A percentile compares a stretch with the other conserved stretches of the same genome.
Evolutionary conservation across 2,888 invertebrate genomes (phyloP).

Genomic region (Tiliacea aurago): DNA sequence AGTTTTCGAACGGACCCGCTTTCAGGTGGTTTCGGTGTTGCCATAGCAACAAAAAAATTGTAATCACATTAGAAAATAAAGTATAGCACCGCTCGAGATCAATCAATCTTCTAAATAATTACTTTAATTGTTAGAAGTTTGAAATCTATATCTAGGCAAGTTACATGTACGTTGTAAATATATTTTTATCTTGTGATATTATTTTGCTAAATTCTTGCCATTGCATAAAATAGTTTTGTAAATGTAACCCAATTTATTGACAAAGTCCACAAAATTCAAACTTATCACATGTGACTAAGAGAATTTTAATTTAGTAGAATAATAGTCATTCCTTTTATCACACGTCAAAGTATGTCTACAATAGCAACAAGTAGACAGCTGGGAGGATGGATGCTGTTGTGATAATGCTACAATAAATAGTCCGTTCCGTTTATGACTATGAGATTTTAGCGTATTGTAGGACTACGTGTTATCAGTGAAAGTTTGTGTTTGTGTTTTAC

Average conservation of each 20-base stretch:
- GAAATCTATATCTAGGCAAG: not conserved
- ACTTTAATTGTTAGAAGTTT: not conserved
- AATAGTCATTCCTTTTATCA: constrained; percentile 80
- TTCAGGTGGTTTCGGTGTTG: constrained; percentile 58
- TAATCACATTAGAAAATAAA: not conserved
- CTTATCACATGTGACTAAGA: constrained; percentile 25
- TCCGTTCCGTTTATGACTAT: constrained; percentile 79
- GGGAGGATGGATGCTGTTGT: constrained; percentile 86
- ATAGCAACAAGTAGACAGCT: constrained; percentile 89
- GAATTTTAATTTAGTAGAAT: constrained; percentile 70
- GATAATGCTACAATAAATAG: constrained; percentile 78
- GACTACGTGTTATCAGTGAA: constrained; percentile 77
- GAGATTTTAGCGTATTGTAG: constrained; percentile 73
- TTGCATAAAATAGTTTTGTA: constrained; percentile 41
- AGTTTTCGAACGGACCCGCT: constrained; percentile 43
- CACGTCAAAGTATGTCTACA: constrained; percentile 75
- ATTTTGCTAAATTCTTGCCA: constrained; percentile 49
- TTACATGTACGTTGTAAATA: not conserved
- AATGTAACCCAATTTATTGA: constrained; percentile 54
- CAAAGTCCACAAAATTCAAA: constrained; percentile 50
- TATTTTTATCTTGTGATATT: not conserved
- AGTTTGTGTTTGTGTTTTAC: constrained; percentile 68
- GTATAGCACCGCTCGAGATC: not conserved
- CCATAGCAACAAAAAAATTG: constrained; percentile 33
- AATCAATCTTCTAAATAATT: not conserved